phyloP scores from a whole-genome alignment of 1,140 invertebrate species.

The Coboldia fuscipes region DNA sequence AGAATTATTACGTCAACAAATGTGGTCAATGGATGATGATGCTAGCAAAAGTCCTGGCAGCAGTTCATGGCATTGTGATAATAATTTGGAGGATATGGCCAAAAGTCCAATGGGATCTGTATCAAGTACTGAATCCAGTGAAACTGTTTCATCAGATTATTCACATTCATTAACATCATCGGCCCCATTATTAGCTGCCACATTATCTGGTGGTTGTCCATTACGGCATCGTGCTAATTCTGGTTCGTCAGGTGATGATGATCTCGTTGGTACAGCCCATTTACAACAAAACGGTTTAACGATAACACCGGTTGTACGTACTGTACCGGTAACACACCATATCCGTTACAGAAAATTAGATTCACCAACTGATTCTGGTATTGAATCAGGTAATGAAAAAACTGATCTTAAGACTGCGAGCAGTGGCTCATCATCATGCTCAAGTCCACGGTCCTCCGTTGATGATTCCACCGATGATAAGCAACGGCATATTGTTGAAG shows the following conservation, averaged over 20 bases:
- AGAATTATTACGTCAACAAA: slow-evolving; percentile 47
- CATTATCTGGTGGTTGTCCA: slow-evolving; percentile 41
- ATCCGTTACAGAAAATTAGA: slow-evolving; percentile 58
- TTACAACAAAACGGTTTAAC: slow-evolving; percentile 41
- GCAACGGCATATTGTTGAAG: slow-evolving; percentile 45
- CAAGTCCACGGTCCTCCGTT: slow-evolving; percentile 62
- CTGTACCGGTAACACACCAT: slow-evolving; percentile 21
- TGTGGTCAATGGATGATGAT: slow-evolving; percentile 40
- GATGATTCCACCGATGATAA: slow-evolving; percentile 49
- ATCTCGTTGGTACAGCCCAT: slow-evolving; percentile 39
- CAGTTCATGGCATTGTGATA: slow-evolving; percentile 43
- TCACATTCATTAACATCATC: slow-evolving; percentile 22
- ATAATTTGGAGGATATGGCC: slow-evolving; percentile 49
- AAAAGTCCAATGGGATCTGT: slow-evolving; percentile 69
- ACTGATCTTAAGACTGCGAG: slow-evolving; percentile 46
- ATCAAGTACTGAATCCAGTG: slow-evolving; percentile 53
- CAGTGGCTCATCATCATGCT: slow-evolving; percentile 58
- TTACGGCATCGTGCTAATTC: slow-evolving; percentile 52
- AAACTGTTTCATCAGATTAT: slow-evolving; percentile 12
- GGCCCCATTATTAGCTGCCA: slow-evolving; percentile 54
- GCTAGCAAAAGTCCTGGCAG: slow-evolving; percentile 31
- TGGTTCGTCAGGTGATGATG: slow-evolving; percentile 56
- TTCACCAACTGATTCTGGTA: slow-evolving; percentile 78
- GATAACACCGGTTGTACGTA: slow-evolving; percentile 35
- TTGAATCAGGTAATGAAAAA: slow-evolving; percentile 79